Base-by-base conservation (phyloP, 2,113 vertebrate species). In the Myotis davidii region DNA sequence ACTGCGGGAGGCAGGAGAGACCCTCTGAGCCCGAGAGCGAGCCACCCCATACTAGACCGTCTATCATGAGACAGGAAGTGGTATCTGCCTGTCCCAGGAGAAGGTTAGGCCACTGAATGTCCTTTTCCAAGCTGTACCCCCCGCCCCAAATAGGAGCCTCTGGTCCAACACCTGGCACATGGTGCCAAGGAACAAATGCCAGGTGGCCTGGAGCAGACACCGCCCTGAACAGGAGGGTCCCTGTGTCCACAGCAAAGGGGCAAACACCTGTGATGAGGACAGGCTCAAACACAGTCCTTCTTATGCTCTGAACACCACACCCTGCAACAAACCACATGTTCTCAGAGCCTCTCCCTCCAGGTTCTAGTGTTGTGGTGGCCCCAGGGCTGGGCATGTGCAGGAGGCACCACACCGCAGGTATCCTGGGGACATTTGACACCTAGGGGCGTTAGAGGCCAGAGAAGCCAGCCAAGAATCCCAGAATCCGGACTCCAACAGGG, bases 1-100 rank as follows among this genome's bases (percentile, higher is more conserved):
- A 99, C 99, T 99, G 96, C 0, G 52, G 54, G 54, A 29, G 64
- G 37, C 17, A 20, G 42, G 54, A 59, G n/a, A 48, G 17, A 37
- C 0, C 4, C 0, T 21, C 61, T 92, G 64, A 90, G 79, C 72
- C 65, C 0, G 0, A 1, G 2, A 23, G 78, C 9, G 2, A 21
- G 34, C 0, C 1, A 20, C 42, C 45, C 59, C 20, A n/a, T 25
- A 3, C 90, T 6, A 56, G 37, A 54, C 32, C 42, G 13, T 52
- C 69, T 34, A 17, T 39, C 42, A 14, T 0, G 9, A 32, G 52
- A 32, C 61, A 39, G 59, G 50, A 76, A 4, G 56, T 1, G 9
- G 32, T 3, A 1, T 10, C 86, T 73, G n/a, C 29, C 25, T 10
- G 3, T 27, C 32, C 64, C 6, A 5, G 25, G 34, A 0, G 7